These are phyloP conservation scores for Lordiphosa clarofinis DNA, from an alignment of 1,140 invertebrate genomes.

Conservation along the genomic window DNA sequence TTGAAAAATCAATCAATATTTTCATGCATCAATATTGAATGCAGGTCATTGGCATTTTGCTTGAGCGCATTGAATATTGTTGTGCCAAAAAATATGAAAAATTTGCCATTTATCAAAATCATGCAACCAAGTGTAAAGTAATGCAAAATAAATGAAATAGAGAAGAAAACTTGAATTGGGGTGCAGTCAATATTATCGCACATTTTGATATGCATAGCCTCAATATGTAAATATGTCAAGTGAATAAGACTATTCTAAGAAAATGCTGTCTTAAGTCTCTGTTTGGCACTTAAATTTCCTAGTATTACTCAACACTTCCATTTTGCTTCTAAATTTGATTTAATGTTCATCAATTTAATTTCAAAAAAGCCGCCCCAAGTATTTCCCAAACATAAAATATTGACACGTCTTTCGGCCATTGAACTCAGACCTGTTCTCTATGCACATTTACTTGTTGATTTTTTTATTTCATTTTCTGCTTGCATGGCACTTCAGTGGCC, in stretches of 20 bases:
- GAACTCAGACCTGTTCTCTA: conserved; percentile 10
- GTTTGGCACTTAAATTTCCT: no score
- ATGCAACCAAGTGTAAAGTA: conserved; percentile 49
- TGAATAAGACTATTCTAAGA: no score
- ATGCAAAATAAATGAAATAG: conserved; percentile 28
- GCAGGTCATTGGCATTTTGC: conserved; percentile 59
- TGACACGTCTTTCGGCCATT: conserved; percentile 6
- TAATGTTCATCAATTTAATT: no score
- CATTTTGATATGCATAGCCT: no score
- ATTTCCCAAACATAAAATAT: not conserved
- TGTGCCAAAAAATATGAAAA: conserved; percentile 20
- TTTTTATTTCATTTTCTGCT: conserved; percentile 2
- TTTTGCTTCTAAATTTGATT: no score
- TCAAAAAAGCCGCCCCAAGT: no score
- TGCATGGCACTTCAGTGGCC: not conserved
- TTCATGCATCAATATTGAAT: conserved; percentile 43
- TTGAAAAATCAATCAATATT: conserved; percentile 61
- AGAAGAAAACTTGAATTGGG: conserved; percentile 16
- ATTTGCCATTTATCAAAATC: conserved; percentile 61
- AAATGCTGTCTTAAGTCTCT: no score
- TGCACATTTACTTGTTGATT: conserved; percentile 3
- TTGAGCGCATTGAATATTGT: conserved; percentile 46
- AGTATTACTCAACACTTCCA: no score
- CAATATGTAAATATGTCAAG: no score
- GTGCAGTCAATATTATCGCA: not conserved